Evolutionary conservation across 2,888 invertebrate genomes (phyloP).

Genomic region (Dynastes hyllus): DNA sequence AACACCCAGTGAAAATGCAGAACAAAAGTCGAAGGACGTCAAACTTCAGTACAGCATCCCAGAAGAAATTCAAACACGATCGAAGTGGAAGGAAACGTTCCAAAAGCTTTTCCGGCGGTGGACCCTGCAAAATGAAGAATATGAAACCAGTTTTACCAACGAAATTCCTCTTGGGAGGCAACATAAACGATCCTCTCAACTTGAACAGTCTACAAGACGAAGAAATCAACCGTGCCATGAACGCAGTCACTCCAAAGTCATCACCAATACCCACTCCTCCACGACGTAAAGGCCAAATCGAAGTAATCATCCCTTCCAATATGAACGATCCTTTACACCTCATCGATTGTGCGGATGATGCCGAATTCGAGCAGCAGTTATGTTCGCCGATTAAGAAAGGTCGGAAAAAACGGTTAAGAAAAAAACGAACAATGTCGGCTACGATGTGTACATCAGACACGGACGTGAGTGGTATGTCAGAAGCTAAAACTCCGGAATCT

Average conservation of each 20-base stretch:
- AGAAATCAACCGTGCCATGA: slow-evolving; percentile 84
- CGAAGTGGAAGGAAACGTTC: slow-evolving; percentile 78
- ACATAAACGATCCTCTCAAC: slow-evolving; percentile 95
- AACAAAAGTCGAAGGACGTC: slow-evolving; percentile 55
- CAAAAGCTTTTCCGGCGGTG: slow-evolving; percentile 77
- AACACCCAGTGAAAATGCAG: slow-evolving; percentile 67
- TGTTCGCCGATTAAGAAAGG: slow-evolving; percentile 80
- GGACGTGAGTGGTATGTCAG: slow-evolving; percentile 60
- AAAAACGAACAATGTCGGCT: slow-evolving; percentile 74
- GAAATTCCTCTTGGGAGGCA: slow-evolving; percentile 95
- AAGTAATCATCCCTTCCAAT: slow-evolving; percentile 93
- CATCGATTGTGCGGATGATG: slow-evolving; percentile 84
- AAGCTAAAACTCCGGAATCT: slow-evolving; percentile 71
- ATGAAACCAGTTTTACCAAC: slow-evolving; percentile 90
- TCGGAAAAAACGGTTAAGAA: slow-evolving; percentile 78
- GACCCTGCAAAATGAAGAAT: slow-evolving; percentile 67
- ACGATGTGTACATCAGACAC: slow-evolving; percentile 55
- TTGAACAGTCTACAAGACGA: slow-evolving; percentile 92
- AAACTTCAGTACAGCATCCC: slow-evolving; percentile 56
- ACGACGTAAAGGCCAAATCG: slow-evolving; percentile 85
- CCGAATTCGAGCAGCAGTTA: slow-evolving; percentile 86
- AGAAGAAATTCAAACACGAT: slow-evolving; percentile 68
- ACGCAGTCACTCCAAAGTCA: slow-evolving; percentile 93
- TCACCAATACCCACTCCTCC: slow-evolving; percentile 92
- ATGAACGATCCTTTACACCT: slow-evolving; percentile 94